phyloP scores from a whole-genome alignment of 2,888 invertebrate species.

The Zeuzera pyrina region DNA sequence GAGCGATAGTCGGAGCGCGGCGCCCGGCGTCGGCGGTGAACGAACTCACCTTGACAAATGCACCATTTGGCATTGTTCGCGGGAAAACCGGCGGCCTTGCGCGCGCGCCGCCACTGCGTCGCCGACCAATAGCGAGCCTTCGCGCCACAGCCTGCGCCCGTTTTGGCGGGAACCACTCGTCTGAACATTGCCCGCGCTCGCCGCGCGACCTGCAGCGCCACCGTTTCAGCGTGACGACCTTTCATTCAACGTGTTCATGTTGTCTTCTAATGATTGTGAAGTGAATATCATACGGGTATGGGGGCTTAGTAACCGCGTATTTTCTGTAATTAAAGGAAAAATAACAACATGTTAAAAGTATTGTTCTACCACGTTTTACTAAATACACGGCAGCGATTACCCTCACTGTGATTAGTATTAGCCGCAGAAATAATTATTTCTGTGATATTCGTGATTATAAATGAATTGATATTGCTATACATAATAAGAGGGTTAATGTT shows the following conservation, averaged over 20 bases:
- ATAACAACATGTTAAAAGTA: background rate
- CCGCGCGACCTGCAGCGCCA: constrained; percentile 22
- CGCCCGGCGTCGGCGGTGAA: constrained; percentile 64
- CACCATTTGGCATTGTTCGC: constrained; percentile 74
- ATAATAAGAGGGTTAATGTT: too few species aligned
- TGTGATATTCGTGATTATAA: too few species aligned
- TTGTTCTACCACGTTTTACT: background rate
- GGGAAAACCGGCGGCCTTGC: constrained; percentile 73
- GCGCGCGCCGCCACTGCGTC: constrained; percentile 54
- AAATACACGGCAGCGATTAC: too few species aligned
- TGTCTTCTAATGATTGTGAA: constrained; percentile 7
- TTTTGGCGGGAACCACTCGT: constrained; percentile 53
- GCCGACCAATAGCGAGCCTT: constrained; percentile 58
- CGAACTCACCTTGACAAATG: constrained; percentile 74
- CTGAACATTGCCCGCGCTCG: constrained; percentile 34
- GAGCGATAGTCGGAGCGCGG: constrained; percentile 42
- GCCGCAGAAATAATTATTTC: too few species aligned
- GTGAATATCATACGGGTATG: constrained; percentile 6
- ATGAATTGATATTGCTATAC: too few species aligned
- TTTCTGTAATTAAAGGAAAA: too few species aligned
- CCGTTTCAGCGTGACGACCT: constrained; percentile 30
- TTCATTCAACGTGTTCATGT: constrained; percentile 15
- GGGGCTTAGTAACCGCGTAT: constrained; percentile 3
- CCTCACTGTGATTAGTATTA: too few species aligned
- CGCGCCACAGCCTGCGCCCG: constrained; percentile 67